Evolutionary conservation across 2,888 invertebrate genomes (phyloP).

Genomic region (Microplitis manilae): DNA sequence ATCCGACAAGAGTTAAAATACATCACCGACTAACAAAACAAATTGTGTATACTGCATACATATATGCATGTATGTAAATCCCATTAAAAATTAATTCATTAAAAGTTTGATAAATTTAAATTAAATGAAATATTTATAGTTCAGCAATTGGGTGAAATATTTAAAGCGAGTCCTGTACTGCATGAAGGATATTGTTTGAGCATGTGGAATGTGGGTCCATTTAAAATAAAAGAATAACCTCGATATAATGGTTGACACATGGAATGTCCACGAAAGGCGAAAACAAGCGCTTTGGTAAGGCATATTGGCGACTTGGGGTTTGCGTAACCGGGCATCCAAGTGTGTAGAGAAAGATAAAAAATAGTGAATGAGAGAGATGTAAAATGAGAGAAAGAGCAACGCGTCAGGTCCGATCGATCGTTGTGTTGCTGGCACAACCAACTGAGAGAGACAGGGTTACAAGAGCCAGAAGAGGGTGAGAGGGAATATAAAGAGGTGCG

Average conservation of each 20-base stretch:
- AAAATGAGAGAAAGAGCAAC: slow-evolving; percentile 21
- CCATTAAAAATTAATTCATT: no score
- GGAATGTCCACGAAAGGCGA: slow-evolving; percentile 17
- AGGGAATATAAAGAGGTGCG: slow-evolving; percentile 35
- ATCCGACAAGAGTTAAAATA: slow-evolving; percentile 24
- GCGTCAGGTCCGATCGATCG: slow-evolving; percentile 32
- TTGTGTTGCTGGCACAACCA: slow-evolving; percentile 27
- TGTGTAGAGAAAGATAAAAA: background rate
- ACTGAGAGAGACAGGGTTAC: slow-evolving; percentile 26
- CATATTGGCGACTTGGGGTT: slow-evolving; percentile 30
- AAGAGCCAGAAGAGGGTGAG: slow-evolving; percentile 15
- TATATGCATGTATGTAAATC: no score
- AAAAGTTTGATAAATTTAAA: no score
- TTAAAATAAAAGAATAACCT: background rate
- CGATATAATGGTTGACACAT: background rate
- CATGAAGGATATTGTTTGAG: background rate
- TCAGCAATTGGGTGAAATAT: no score
- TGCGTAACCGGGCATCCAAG: slow-evolving; percentile 26
- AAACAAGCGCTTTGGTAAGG: slow-evolving; percentile 20
- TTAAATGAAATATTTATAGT: no score
- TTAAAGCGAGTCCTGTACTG: background rate
- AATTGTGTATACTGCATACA: no score
- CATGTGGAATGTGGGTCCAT: slow-evolving; percentile 10
- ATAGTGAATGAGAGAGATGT: slow-evolving; percentile 6
- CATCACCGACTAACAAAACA: background rate